phyloP scores from a whole-genome alignment of 53 echinoderm and acorn worm genomes.

The Mesocentrotus franciscanus region DNA sequence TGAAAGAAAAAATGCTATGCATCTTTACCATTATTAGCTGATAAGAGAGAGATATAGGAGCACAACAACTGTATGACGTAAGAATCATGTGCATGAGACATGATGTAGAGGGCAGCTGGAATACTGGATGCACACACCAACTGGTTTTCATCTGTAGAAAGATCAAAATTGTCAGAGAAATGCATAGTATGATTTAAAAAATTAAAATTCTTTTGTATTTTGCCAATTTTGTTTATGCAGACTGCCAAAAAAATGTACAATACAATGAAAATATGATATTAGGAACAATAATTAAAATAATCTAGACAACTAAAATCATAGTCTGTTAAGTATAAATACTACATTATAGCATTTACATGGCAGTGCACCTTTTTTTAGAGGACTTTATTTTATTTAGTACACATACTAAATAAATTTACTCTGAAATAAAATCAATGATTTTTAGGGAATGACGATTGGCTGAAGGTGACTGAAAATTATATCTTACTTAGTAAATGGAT shows the following conservation, averaged over 20 bases:
- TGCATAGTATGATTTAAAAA: neutral
- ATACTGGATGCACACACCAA: slow-evolving; percentile 40
- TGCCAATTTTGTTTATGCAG: neutral
- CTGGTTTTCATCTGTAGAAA: slow-evolving; percentile 57
- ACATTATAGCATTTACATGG: no score
- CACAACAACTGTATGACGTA: slow-evolving; percentile 71
- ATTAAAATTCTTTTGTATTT: neutral
- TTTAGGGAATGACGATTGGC: no score
- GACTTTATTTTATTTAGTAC: no score
- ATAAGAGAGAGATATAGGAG: slow-evolving; percentile 80
- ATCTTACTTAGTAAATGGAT: neutral
- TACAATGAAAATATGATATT: no score
- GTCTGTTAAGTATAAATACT: no score
- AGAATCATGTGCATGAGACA: slow-evolving; percentile 57
- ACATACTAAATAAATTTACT: no score
- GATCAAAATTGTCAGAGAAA: neutral
- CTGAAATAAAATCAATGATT: no score
- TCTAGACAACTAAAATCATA: no score
- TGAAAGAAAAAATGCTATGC: neutral
- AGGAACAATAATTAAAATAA: no score
- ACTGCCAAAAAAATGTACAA: no score
- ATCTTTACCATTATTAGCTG: slow-evolving; percentile 77
- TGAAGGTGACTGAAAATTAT: neutral
- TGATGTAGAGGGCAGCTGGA: slow-evolving; percentile 74
- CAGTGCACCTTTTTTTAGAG: no score